These are phyloP conservation scores for Falco columbarius DNA, from an alignment of 2,797 vertebrate species.

Conservation along the genomic window DNA sequence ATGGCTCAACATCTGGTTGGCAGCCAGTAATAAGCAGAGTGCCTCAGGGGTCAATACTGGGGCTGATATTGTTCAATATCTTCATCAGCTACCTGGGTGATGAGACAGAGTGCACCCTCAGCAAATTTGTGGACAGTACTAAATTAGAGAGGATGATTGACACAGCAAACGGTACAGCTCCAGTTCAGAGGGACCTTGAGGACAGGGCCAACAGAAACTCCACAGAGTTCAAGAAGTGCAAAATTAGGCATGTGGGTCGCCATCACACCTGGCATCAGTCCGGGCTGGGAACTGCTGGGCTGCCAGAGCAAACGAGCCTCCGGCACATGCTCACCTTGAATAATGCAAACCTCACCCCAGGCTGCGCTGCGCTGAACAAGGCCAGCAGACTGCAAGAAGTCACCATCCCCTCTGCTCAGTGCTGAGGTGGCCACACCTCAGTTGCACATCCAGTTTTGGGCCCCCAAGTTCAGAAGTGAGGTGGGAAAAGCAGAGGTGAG, in stretches of 20 bases:
- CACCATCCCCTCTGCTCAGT: background rate
- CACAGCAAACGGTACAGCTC: background rate
- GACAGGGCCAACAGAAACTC: background rate
- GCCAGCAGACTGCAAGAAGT: background rate
- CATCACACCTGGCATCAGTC: background rate
- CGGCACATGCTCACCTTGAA: background rate
- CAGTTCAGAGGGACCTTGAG: background rate
- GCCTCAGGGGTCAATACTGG: slow-evolving; percentile 52
- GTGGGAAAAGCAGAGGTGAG: background rate
- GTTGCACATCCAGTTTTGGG: background rate
- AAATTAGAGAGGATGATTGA: background rate
- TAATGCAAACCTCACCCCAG: background rate
- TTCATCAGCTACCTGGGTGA: slow-evolving; percentile 31
- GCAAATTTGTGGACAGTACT: background rate
- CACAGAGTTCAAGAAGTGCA: background rate
- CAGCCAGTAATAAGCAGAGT: slow-evolving; percentile 48
- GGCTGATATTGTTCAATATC: slow-evolving; percentile 32
- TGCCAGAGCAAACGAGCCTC: background rate
- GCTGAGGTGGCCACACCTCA: background rate
- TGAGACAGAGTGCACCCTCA: background rate
- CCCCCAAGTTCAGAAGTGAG: fast-evolving
- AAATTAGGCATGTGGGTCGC: background rate
- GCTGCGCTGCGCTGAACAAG: background rate
- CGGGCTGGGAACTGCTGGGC: background rate
- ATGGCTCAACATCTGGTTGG: slow-evolving; percentile 38